Evolutionary conservation across 2,888 invertebrate species (phyloP).

Genomic region (Drosophila subquinaria): DNA sequence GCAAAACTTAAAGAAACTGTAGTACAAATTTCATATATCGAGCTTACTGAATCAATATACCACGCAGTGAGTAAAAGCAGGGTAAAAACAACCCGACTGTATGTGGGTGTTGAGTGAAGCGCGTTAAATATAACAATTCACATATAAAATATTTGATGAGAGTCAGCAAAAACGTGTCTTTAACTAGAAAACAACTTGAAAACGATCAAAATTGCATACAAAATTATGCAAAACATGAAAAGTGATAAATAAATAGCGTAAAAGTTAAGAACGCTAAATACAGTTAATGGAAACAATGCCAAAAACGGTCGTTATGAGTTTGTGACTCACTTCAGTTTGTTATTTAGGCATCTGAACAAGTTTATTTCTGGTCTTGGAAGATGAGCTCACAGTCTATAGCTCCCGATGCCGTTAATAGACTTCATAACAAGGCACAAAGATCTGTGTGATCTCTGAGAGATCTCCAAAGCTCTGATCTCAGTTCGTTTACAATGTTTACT

Average conservation of each 20-base stretch:
- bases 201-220: conserved; percentile 43
- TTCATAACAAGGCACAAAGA: conserved; percentile 26
- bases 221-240: conserved; percentile 54
- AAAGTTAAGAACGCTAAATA: conserved; percentile 22
- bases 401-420: conserved; percentile 60
- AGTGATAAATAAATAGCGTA: conserved; percentile 30
- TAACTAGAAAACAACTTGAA: conserved; percentile 4
- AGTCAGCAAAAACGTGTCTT: conserved; percentile 56
- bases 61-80: background rate
- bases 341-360: conserved; percentile 38
- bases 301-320: conserved; percentile 30
- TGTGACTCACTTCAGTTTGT: conserved; percentile 42
- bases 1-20: background rate
- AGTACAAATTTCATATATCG: background rate
- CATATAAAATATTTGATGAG: conserved; percentile 35
- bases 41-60: background rate
- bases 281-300: conserved; percentile 44
- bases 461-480: conserved; percentile 15
- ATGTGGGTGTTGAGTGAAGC: conserved; percentile 8
- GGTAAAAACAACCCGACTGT: conserved; percentile 35
- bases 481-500: conserved; percentile 21
- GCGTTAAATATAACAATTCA: conserved; percentile 25
- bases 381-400: conserved; percentile 65
- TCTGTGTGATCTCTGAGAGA: conserved; percentile 10
- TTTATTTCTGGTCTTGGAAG: conserved; percentile 48